phyloP scores from a whole-genome alignment of 2,797 vertebrate species.

The Ciconia nigra region DNA sequence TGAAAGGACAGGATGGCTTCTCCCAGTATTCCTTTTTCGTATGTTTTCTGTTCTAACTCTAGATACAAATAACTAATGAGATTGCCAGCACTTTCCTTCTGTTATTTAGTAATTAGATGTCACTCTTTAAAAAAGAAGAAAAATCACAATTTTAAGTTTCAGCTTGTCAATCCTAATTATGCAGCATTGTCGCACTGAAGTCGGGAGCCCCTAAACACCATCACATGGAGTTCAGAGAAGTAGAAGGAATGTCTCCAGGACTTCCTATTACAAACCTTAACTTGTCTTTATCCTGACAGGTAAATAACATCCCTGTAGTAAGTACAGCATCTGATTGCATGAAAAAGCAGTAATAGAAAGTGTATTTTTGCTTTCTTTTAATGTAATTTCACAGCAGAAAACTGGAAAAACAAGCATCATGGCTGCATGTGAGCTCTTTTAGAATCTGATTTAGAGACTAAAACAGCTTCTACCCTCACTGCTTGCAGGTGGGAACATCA shows the following conservation, averaged over 20 bases:
- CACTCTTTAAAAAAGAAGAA: not conserved
- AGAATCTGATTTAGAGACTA: not conserved
- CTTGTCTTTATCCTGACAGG: not conserved
- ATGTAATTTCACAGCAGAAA: not conserved
- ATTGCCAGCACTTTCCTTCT: not conserved
- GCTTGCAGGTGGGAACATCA: not conserved
- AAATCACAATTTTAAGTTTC: not conserved
- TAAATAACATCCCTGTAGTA: constrained; percentile 27
- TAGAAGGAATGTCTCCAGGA: not conserved
- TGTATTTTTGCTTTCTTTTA: not conserved
- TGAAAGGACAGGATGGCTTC: constrained; percentile 12
- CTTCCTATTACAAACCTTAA: not conserved
- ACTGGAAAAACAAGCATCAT: not conserved
- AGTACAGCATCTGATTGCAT: not conserved
- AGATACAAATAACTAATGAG: not conserved
- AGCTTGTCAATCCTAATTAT: not conserved
- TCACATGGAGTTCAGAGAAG: not conserved
- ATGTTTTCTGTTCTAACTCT: not conserved
- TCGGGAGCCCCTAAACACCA: not conserved
- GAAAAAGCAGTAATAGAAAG: not conserved
- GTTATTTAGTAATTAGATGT: not conserved
- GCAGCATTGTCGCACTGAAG: not conserved
- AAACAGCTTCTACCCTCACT: not conserved
- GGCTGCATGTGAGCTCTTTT: not conserved
- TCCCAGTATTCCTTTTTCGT: not conserved